phyloP scores from a whole-genome alignment of 2,797 vertebrate genomes.

The Emydoidea blandingii region DNA sequence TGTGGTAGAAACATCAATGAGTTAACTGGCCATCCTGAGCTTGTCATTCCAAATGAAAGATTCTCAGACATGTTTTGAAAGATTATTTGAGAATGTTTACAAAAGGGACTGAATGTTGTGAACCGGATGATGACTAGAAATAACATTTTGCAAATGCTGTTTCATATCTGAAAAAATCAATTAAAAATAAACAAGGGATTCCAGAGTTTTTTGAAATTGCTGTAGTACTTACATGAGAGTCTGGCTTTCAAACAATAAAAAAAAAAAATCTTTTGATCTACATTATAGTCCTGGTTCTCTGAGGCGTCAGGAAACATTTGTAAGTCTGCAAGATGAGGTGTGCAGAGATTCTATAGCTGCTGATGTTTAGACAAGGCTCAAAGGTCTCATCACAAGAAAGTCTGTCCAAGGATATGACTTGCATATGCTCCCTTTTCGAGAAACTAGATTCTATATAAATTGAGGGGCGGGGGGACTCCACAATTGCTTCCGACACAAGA shows the following conservation, averaged over 20 bases:
- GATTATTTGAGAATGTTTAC: not conserved
- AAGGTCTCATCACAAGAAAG: not conserved
- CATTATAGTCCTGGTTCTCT: slow-evolving; percentile 12
- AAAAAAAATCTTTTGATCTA: slow-evolving; percentile 27
- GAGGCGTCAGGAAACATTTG: not conserved
- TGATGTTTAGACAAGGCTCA: not conserved
- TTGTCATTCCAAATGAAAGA: slow-evolving; percentile 31
- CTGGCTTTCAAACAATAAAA: slow-evolving; percentile 38
- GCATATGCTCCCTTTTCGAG: not conserved
- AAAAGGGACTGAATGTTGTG: slow-evolving; percentile 23
- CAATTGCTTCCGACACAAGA: not conserved
- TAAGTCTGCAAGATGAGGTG: slow-evolving; percentile 18
- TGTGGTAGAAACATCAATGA: slow-evolving; percentile 8
- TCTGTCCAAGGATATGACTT: not conserved
- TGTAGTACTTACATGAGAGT: slow-evolving; percentile 40
- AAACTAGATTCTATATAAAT: not conserved
- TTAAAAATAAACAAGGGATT: slow-evolving; percentile 67
- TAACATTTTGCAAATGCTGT: slow-evolving; percentile 57
- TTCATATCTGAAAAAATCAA: slow-evolving; percentile 48
- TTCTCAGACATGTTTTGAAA: slow-evolving; percentile 25
- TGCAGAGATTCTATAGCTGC: not conserved
- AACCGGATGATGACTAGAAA: slow-evolving; percentile 36
- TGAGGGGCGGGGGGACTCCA: not conserved
- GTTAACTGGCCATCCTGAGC: slow-evolving; percentile 22
- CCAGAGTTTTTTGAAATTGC: slow-evolving; percentile 54